Conservation (phyloP, 1,140 invertebrate genomes). For the Euura saliciscinereae region DNA sequence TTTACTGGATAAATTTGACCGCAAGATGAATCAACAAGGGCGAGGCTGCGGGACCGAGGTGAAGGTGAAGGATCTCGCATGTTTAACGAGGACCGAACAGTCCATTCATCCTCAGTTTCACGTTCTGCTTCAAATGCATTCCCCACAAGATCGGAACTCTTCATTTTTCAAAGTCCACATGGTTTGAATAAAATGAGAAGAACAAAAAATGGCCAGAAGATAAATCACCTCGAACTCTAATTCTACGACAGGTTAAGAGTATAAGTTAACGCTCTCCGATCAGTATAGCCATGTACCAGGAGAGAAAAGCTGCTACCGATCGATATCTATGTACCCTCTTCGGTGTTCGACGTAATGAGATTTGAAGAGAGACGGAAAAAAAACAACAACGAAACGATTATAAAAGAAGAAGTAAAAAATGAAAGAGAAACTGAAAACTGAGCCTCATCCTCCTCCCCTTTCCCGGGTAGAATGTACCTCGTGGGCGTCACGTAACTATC, state of each 20-base stretch:
- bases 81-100: background rate
- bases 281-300: background rate
- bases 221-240: background rate
- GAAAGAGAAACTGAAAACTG: background rate
- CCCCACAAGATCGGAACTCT: background rate
- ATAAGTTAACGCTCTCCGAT: background rate
- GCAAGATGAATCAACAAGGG: constrained; percentile 2
- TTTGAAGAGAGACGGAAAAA: background rate
- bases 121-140: background rate
- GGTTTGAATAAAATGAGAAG: background rate
- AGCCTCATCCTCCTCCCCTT: background rate
- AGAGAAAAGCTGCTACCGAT: background rate
- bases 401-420: background rate
- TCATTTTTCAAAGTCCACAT: background rate
- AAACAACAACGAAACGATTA: background rate
- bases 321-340: background rate
- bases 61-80: background rate
- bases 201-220: background rate
- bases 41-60: background rate
- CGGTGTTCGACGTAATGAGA: background rate
- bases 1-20: background rate
- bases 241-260: background rate
- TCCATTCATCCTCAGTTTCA: background rate
- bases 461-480: background rate
- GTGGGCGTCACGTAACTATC: no score